Base-by-base conservation (phyloP, 2,888 invertebrate species). In the Branchellion lobata region DNA sequence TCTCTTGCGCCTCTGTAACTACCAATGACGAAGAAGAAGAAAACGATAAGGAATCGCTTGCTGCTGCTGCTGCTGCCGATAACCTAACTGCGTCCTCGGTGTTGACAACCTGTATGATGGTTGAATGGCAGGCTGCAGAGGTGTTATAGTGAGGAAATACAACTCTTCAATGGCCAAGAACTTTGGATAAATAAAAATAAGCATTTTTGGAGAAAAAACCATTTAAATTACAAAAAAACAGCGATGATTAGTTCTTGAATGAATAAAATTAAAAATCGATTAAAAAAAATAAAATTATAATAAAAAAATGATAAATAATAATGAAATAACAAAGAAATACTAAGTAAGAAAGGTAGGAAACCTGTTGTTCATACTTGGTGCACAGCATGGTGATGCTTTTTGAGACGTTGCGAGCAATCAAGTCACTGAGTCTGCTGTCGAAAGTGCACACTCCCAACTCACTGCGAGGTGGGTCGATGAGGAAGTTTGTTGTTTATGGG, bases 361-460 rank as follows among this genome's bases (percentile, higher is more conserved):
- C 87, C 85, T 91, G 88, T 85, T 92, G 91, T 85, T 92, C 92
- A 83, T 91, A 91, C 87, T 92, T 92, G 24, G 91, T 90, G 82
- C 91, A 91, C 86, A 93, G 93, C 85, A 94, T 90, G 86, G 93
- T 91, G 78, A 94, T 91, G 71, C 93, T 92, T 87, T 95, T 94
- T 21, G 92, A 91, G 1, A 94, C 92, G 89, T 94, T 95, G 84
- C 92, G 91, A 0, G 93, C 91, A 72, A 94, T 90, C 75, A 92
- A 91, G 80, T 92, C 91, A 83, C 92, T 92, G 71, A 97, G 89
- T 82, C 92, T 91, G 83, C 91, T 91, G 87, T 97, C 96, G 18
- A 95, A 92, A 78, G 93, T 89, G 0, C 94, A 93, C 8, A 95
- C 92, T 86, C 93, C 93, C 80, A 96, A 85, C 85, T 96, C 95